Conservation (phyloP, 1,140 invertebrate species). For the Oreohelix idahoensis region DNA sequence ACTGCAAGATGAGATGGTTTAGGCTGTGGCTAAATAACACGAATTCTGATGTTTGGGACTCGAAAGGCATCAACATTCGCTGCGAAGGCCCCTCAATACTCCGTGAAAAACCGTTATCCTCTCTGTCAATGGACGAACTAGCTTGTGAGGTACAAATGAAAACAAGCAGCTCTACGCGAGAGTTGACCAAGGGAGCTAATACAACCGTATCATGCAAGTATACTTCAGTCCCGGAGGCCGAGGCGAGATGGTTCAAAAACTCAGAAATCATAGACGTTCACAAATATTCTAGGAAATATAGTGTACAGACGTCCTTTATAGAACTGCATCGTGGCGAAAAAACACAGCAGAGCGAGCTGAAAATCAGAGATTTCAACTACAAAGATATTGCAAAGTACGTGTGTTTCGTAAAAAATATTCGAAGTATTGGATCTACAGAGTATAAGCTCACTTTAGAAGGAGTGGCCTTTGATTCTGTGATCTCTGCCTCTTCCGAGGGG, state of each 20-base stretch:
- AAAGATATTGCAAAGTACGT: slow-evolving; percentile 59
- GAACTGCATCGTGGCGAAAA: background rate
- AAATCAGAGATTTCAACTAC: slow-evolving; percentile 52
- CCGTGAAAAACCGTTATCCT: slow-evolving; percentile 36
- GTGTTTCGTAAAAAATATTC: slow-evolving; percentile 62
- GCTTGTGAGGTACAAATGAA: slow-evolving; percentile 52
- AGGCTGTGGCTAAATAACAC: slow-evolving; percentile 52
- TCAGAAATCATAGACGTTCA: slow-evolving; percentile 36
- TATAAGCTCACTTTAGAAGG: slow-evolving; percentile 56
- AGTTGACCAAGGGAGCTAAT: slow-evolving; percentile 25
- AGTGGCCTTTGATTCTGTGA: slow-evolving; percentile 41
- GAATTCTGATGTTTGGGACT: slow-evolving; percentile 51
- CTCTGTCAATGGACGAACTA: slow-evolving; percentile 43
- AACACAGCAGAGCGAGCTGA: slow-evolving; percentile 25
- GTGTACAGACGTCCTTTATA: background rate
- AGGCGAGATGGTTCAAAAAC: slow-evolving; percentile 53
- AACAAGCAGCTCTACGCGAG: slow-evolving; percentile 33
- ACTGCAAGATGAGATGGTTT: slow-evolving; percentile 65
- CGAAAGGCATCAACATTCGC: slow-evolving; percentile 43
- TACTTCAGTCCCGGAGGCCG: slow-evolving; percentile 51
- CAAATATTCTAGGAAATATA: slow-evolving; percentile 39
- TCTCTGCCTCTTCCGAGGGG: background rate
- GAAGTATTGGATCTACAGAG: slow-evolving; percentile 48
- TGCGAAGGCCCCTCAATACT: slow-evolving; percentile 52
- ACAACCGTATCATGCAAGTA: slow-evolving; percentile 54